Conservation (phyloP, 2,113 vertebrate genomes). For the Pionites leucogaster region DNA sequence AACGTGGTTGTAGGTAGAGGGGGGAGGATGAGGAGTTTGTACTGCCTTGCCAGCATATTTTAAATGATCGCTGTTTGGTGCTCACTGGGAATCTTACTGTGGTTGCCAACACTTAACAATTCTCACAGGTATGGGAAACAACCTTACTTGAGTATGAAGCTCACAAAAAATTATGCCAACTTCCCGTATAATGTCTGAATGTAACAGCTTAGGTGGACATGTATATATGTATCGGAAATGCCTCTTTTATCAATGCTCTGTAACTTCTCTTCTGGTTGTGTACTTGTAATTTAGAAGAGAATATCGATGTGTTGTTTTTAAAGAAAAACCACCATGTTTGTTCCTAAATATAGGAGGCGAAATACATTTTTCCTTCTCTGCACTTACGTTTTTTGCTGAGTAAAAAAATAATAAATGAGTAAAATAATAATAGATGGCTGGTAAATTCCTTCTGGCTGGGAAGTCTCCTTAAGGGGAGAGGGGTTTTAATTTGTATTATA, state of each 20-base stretch:
- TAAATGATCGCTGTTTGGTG: neutral
- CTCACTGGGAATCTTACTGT: neutral
- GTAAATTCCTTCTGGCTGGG: neutral
- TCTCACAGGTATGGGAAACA: neutral
- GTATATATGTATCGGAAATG: neutral
- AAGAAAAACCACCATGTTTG: neutral
- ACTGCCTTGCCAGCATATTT: neutral
- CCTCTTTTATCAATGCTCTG: neutral
- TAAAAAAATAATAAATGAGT: neutral
- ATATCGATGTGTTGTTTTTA: neutral
- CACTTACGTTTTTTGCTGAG: neutral
- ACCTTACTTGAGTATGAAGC: neutral
- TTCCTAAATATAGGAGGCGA: neutral
- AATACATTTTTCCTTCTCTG: neutral
- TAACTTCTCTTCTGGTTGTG: neutral
- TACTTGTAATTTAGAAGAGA: neutral
- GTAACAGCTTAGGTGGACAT: neutral
- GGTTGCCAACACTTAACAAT: neutral
- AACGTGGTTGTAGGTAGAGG: neutral
- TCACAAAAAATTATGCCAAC: neutral
- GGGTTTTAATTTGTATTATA: neutral
- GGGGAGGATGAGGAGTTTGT: neutral
- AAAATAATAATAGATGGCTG: neutral
- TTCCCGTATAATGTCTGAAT: neutral
- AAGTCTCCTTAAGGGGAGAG: neutral